Conservation (phyloP, 37 sponge, comb jelly and placozoan genomes). For the Ephydatia muelleri region DNA sequence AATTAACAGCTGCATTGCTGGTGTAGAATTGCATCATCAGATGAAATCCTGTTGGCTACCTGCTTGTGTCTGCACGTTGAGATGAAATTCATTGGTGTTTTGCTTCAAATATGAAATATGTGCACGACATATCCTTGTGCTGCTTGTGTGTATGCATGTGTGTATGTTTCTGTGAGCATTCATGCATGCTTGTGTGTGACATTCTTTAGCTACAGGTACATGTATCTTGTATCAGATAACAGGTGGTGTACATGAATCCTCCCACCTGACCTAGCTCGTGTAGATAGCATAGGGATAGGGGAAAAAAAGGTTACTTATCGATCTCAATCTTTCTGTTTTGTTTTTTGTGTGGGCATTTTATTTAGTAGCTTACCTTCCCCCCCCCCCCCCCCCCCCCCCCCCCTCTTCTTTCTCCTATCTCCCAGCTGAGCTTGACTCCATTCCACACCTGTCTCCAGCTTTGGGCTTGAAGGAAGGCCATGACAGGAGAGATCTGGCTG, state of each 20-base stretch:
- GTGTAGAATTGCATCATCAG: neutral
- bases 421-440: slow-evolving; percentile 17
- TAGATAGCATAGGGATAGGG: too few species aligned
- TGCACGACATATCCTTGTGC: neutral
- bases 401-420: neutral
- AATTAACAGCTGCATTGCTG: neutral
- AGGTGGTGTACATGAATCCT: too few species aligned
- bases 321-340: too few species aligned
- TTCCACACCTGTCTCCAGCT: slow-evolving; percentile 33
- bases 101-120: neutral
- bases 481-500: slow-evolving; percentile 30
- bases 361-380: too few species aligned
- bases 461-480: slow-evolving; percentile 50
- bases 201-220: too few species aligned
- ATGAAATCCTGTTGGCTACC: neutral
- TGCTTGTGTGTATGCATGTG: slow-evolving; percentile 10
- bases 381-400: too few species aligned
- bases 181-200: too few species aligned
- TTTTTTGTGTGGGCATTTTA: too few species aligned
- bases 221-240: too few species aligned
- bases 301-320: too few species aligned
- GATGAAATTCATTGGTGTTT: neutral
- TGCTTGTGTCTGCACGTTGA: neutral
- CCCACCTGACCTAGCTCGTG: too few species aligned
- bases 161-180: too few species aligned